phyloP scores from a whole-genome alignment of 2,888 invertebrate species.

The Ormyrus pomaceus region DNA sequence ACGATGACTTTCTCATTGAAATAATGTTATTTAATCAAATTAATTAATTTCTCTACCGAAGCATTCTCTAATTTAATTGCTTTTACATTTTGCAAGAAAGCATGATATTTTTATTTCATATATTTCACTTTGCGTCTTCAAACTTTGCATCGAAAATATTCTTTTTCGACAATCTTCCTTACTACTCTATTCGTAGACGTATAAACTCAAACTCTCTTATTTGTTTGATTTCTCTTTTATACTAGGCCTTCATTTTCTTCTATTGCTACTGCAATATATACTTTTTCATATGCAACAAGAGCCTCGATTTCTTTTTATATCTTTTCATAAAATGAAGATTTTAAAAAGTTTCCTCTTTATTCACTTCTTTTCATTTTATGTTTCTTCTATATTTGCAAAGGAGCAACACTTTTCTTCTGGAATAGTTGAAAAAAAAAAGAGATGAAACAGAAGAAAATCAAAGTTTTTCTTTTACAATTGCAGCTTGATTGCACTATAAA shows the following conservation, averaged over 20 bases:
- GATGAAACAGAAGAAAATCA: no score
- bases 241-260: slow-evolving; percentile 17
- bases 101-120: not conserved
- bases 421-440: not conserved
- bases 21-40: no score
- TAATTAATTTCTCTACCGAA: no score
- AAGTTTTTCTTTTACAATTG: no score
- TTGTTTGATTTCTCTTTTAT: slow-evolving; percentile 46
- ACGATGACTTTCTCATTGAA: no score
- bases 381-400: not conserved
- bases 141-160: slow-evolving; percentile 3
- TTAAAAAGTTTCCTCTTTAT: not conserved
- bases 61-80: no score
- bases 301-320: slow-evolving; percentile 21
- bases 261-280: slow-evolving; percentile 10
- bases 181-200: slow-evolving; percentile 21
- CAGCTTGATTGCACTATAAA: no score
- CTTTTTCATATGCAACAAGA: slow-evolving; percentile 40
- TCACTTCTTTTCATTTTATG: not conserved
- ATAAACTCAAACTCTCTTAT: slow-evolving; percentile 33
- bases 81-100: not conserved
- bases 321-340: slow-evolving; percentile 17
- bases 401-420: not conserved
- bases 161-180: not conserved
- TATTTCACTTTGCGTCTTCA: slow-evolving; percentile 3